Base-by-base conservation (phyloP, 1,140 invertebrate species). In the Eumeta japonica region DNA sequence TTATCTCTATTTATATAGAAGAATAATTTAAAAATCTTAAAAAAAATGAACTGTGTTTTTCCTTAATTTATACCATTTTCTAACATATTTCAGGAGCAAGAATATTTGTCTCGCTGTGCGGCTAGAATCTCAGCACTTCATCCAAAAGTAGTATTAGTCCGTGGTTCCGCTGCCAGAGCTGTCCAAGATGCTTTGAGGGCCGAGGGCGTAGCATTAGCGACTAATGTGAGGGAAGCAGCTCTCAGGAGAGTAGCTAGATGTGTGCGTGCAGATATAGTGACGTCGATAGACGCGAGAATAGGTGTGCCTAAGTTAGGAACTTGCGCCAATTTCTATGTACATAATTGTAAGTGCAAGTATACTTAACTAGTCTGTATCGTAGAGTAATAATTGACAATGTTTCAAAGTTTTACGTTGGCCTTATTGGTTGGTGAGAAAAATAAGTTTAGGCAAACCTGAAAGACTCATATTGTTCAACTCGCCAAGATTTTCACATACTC, bases 61-160 rank as follows among this genome's bases (percentile, higher is more conserved):
- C n/a, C 4, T 11, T 30, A 5, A 30, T 5, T 14, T 10, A 30
- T 11, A 30, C 13, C 28, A 30, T 30, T 13, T 30, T 7, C 5
- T 30, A 30, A 10, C n/a, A n/a, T 42, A 10, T 62, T 52, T 4
- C 55, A 94, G 84, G 94, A 97, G 71, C 83, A 85, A 51, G 90
- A 96, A 57, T 97, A 94, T 72, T 62, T 97, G 24, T 81, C 85
- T 17, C 89, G 95, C 46, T 87, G 88, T 33, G 90, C 94, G n/a
- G 85, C 87, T 3, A 85, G 94, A 50, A 93, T 99, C 30, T 81
- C 84, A 2, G 85, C 88, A 10, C 78, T 94, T 16, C 81, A 86
- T 16, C 94, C 96, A 0, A 84, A 92, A 49, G 79, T 98, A 15
- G 84, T 98, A 2, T 65, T 98, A 3, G 92, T 96, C 0, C 90